phyloP scores from a whole-genome alignment of 2,113 vertebrate genomes.

The Rhinogobius similis region DNA sequence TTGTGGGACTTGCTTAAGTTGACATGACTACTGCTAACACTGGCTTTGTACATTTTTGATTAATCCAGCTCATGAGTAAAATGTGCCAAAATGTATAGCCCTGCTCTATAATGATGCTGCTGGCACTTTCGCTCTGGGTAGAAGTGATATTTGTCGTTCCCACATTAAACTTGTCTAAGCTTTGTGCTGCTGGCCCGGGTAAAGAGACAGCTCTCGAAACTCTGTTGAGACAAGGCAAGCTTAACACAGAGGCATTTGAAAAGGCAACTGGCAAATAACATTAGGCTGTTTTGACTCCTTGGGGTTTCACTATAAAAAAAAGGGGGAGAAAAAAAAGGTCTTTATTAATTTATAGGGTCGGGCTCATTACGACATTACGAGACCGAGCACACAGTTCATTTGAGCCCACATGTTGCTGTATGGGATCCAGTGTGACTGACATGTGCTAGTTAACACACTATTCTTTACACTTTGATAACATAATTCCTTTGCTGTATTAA shows the following conservation, averaged over 20 bases:
- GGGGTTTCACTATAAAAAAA: background rate
- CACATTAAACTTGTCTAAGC: slow-evolving; percentile 71
- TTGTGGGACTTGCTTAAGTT: slow-evolving; percentile 47
- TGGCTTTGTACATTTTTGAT: slow-evolving; percentile 68
- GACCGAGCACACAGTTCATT: slow-evolving; percentile 38
- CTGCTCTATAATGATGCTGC: slow-evolving; percentile 58
- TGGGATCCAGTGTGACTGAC: background rate
- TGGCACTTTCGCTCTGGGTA: slow-evolving; percentile 69
- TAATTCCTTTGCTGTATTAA: slow-evolving; percentile 27
- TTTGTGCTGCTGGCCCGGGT: slow-evolving; percentile 38
- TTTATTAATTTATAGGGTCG: slow-evolving; percentile 66
- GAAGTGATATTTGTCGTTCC: slow-evolving; percentile 75
- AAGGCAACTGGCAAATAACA: slow-evolving; percentile 18
- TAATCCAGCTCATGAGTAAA: slow-evolving; percentile 57
- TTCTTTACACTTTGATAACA: no score
- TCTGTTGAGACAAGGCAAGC: slow-evolving; percentile 33
- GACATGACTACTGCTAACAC: slow-evolving; percentile 67
- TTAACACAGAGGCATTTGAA: slow-evolving; percentile 21
- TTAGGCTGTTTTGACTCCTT: background rate
- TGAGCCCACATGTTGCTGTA: slow-evolving; percentile 39
- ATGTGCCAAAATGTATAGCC: slow-evolving; percentile 58
- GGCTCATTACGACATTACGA: slow-evolving; percentile 62
- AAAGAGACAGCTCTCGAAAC: slow-evolving; percentile 51
- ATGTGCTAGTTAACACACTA: no score
- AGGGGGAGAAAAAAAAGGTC: background rate